These are phyloP conservation scores for Archips xylosteana DNA, from an alignment of 2,888 invertebrate species.

Conservation along the genomic window DNA sequence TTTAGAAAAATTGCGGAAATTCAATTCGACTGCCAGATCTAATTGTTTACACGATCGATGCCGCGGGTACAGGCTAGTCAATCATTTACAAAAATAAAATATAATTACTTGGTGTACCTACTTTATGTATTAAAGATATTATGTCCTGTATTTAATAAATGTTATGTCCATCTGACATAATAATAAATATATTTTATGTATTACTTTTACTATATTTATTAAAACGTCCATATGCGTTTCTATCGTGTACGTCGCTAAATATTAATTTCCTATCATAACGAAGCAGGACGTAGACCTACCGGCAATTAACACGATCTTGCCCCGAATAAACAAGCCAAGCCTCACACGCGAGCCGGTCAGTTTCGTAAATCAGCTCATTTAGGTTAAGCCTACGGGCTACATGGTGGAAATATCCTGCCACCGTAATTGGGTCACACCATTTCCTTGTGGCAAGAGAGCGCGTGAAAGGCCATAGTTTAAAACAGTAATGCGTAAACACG, in stretches of 20 bases:
- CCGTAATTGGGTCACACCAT: constrained; percentile 30
- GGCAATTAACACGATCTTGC: not conserved
- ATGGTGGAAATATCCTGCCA: constrained; percentile 28
- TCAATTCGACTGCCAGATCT: too few relatives aligned
- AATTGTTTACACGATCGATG: too few relatives aligned
- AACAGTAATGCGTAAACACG: constrained; percentile 33
- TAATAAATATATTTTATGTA: too few relatives aligned
- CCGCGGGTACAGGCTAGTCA: too few relatives aligned
- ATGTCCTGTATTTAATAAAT: too few relatives aligned
- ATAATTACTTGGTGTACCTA: too few relatives aligned
- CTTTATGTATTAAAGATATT: too few relatives aligned
- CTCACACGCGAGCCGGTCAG: not conserved
- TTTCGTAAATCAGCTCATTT: constrained; percentile 14
- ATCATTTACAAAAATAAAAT: too few relatives aligned
- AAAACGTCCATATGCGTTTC: not conserved
- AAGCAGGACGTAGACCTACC: not conserved
- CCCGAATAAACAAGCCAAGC: not conserved
- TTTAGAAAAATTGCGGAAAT: too few relatives aligned
- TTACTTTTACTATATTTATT: not conserved
- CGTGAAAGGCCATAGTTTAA: constrained; percentile 33
- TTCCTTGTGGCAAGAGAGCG: constrained; percentile 25
- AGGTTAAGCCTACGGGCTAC: constrained; percentile 17
- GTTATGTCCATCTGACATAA: too few relatives aligned
- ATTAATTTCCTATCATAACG: not conserved
- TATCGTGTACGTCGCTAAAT: not conserved